Base-by-base conservation (phyloP, 2,888 invertebrate species). In the Thymelicus sylvestris region DNA sequence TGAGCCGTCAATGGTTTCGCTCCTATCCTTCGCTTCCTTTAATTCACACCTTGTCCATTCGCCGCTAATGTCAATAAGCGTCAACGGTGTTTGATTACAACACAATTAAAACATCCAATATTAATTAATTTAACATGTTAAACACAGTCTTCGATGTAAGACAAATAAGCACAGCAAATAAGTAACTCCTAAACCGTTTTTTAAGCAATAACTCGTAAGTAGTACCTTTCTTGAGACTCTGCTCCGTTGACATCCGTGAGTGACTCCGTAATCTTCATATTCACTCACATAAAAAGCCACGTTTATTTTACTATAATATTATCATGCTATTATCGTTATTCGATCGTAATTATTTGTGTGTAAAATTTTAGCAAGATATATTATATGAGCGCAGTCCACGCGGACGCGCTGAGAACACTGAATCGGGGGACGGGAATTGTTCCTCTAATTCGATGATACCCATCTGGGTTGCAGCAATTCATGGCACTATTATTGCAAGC, bases 401-500 rank as follows among this genome's bases (percentile, higher is more conserved):
- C 86, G 80, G 78, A 80, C 86, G 84, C 86, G 73, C 78, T 74
- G 62, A 62, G 74, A 65, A 77, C 77, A 82, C 82, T 82, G 82
- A 81, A 77, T 78, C 76, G 76, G 70, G 74, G 81, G 81, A 83
- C 81, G 81, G 85, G 84, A 85, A 84, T 85, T 83, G 85, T 86
- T 85, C 85, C 85, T 82, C 85, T 89, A 90, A 91, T 88, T 87
- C 84, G 83, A 87, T 89, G 87, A 85, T 83, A 82, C 85, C 81
- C 79, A 81, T 74, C 80, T 85, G 88, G 86, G 90, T 90, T 91
- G 90, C 90, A 80, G 86, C 90, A 91, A 92, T 92, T 91, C 80
- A 83, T 84, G 80, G 82, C 77, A 82, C 86, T 83, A 89, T 87
- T 89, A 89, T 80, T 83, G 85, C 87, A 85, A 83, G 75, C 86